Evolutionary conservation across 2,113 vertebrate genomes (phyloP).

Genomic region (Mohoua ochrocephala): DNA sequence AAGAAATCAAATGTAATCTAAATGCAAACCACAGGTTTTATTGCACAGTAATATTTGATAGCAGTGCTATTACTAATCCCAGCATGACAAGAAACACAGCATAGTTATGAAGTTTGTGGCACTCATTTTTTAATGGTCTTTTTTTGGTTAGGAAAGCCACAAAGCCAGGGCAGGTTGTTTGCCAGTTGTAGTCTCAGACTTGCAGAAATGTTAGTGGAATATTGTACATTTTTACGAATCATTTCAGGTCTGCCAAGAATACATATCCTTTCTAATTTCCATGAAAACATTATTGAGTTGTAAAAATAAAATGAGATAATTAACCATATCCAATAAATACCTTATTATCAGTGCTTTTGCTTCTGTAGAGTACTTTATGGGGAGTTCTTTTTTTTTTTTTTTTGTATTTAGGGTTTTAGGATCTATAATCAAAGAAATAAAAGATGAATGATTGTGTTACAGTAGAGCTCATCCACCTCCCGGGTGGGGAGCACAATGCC

Average conservation of each 20-base stretch:
- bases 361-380: background rate
- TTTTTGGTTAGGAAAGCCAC: conserved; percentile 15
- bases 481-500: background rate
- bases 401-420: background rate
- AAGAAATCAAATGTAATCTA: conserved; percentile 70
- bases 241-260: background rate
- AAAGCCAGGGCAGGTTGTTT: background rate
- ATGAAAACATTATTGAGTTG: background rate
- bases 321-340: background rate
- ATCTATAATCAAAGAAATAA: background rate
- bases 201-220: background rate
- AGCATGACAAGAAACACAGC: conserved; percentile 58
- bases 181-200: background rate
- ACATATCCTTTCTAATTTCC: background rate
- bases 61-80: conserved; percentile 55
- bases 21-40: conserved; percentile 64
- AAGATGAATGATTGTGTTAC: background rate
- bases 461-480: background rate
- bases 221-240: background rate
- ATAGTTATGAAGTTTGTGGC: conserved; percentile 29
- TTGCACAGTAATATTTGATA: conserved; percentile 48
- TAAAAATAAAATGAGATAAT: background rate
- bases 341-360: background rate
- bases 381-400: background rate
- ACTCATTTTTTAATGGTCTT: background rate